These are phyloP conservation scores for Deilephila porcellus DNA, from an alignment of 2,888 invertebrate species.

Conservation along the genomic window DNA sequence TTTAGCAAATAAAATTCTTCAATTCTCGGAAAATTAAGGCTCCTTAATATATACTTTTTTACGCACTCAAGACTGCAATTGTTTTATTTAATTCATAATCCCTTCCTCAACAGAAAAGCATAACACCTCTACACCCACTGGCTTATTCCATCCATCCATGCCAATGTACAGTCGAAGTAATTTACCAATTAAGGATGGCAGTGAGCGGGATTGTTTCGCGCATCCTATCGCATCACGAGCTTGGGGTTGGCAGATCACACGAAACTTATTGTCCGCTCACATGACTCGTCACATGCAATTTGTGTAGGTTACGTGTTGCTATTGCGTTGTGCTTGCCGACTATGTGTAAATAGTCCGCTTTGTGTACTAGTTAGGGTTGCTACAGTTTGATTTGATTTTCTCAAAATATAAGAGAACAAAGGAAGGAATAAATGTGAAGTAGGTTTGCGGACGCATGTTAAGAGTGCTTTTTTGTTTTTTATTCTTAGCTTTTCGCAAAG, in stretches of 20 bases:
- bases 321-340: slow-evolving; percentile 30
- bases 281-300: slow-evolving; percentile 39
- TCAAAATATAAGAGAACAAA: no score
- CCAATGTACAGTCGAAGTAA: slow-evolving; percentile 34
- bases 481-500: no score
- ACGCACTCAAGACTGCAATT: no score
- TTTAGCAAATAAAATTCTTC: no score
- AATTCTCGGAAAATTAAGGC: no score
- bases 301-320: slow-evolving; percentile 32
- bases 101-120: background rate
- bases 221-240: slow-evolving; percentile 49
- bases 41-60: no score
- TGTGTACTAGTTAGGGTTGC: background rate
- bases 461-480: no score
- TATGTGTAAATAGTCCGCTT: background rate
- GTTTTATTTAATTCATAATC: no score
- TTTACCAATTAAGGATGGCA: slow-evolving; percentile 47
- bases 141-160: background rate
- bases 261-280: slow-evolving; percentile 45
- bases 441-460: no score
- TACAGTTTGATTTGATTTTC: background rate
- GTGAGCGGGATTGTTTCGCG: slow-evolving; percentile 44
- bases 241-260: slow-evolving; percentile 48
- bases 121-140: background rate
- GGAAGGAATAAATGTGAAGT: no score